These are phyloP conservation scores for Diplolepis rosae DNA, from an alignment of 2,888 invertebrate genomes.

Conservation along the genomic window DNA sequence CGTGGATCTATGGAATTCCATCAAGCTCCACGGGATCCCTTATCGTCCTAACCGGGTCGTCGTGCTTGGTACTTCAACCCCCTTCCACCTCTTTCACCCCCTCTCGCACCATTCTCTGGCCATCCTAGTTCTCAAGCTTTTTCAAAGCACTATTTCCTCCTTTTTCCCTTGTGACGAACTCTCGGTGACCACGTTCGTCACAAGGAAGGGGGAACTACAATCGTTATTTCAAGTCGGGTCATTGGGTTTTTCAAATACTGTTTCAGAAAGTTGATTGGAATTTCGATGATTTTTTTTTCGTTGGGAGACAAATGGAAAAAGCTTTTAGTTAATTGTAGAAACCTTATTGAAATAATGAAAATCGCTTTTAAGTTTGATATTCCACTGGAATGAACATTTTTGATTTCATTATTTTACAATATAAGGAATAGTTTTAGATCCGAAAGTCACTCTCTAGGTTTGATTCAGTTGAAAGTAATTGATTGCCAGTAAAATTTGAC, in stretches of 20 bases:
- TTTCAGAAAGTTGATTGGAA: neutral
- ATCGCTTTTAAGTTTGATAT: too few species aligned
- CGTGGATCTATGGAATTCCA: slow-evolving; percentile 74
- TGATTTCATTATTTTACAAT: too few species aligned
- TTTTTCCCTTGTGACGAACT: neutral
- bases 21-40: slow-evolving; percentile 73
- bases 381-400: too few species aligned
- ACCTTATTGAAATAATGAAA: too few species aligned
- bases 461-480: too few species aligned
- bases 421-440: too few species aligned
- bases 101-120: slow-evolving; percentile 18
- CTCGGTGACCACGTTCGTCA: neutral
- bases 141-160: slow-evolving; percentile 16
- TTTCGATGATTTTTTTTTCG: too few species aligned
- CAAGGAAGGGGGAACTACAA: neutral
- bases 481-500: too few species aligned
- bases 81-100: too few species aligned
- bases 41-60: slow-evolving; percentile 71
- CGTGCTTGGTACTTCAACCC: slow-evolving; percentile 55
- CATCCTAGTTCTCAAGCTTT: slow-evolving; percentile 35
- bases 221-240: neutral
- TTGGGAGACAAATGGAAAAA: too few species aligned
- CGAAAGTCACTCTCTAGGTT: too few species aligned
- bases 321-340: too few species aligned
- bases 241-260: neutral